Percentiles rank a stretch among this genome's conserved stretches.
These are phyloP conservation scores for Pristionchus exspectatus DNA, from an alignment of 2,888 invertebrate species.

Conservation along the genomic window DNA sequence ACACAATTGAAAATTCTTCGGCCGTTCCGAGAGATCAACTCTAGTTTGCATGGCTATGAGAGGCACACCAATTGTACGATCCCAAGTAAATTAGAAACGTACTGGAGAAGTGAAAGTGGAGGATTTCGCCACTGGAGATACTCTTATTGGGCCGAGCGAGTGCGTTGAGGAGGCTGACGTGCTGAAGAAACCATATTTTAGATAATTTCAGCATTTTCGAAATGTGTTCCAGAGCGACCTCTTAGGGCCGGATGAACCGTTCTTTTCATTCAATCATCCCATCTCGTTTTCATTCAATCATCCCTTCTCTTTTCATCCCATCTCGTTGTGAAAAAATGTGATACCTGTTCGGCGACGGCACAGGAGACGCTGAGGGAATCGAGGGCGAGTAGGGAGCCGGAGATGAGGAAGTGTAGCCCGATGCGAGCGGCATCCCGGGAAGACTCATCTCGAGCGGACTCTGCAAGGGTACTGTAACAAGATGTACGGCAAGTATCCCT, in stretches of 20 bases:
- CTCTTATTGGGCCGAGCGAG: constrained; percentile 11
- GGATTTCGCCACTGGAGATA: not conserved
- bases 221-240: not conserved
- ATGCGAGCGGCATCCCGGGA: constrained; percentile 43
- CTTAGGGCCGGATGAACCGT: too few relatives aligned
- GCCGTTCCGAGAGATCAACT: too few relatives aligned
- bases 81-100: not conserved
- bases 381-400: constrained; percentile 36
- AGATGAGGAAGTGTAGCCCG: not conserved
- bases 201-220: not conserved
- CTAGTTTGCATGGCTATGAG: too few relatives aligned
- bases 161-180: constrained; percentile 5
- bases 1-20: too few relatives aligned
- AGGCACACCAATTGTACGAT: too few relatives aligned
- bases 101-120: not conserved
- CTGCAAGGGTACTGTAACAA: not conserved
- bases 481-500: not conserved
- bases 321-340: not conserved
- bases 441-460: constrained; percentile 45
- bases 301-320: too few relatives aligned
- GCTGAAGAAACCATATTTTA: not conserved
- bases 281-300: too few relatives aligned
- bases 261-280: too few relatives aligned
- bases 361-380: not conserved
- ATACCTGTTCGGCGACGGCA: constrained; percentile 31